phyloP scores from a whole-genome alignment of 1,140 invertebrate species.

The Zaprionus davidi region DNA sequence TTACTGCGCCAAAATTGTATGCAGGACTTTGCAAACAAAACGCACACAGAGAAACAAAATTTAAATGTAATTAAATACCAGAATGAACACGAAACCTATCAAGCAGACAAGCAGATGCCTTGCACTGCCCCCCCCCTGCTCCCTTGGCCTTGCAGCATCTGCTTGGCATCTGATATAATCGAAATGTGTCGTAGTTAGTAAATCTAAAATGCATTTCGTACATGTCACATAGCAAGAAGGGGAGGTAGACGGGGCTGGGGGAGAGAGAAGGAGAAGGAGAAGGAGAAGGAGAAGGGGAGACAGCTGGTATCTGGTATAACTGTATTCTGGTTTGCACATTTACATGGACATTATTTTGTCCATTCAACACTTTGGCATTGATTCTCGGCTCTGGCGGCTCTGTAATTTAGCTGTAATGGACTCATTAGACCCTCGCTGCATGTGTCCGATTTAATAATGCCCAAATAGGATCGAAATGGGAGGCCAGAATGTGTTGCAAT shows the following conservation, averaged over 20 bases:
- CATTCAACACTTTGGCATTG: conserved; percentile 60
- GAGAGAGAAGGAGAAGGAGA: too few species aligned
- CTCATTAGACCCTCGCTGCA: conserved; percentile 54
- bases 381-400: conserved; percentile 45
- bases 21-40: conserved; percentile 38
- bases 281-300: background rate
- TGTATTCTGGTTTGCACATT: conserved; percentile 31
- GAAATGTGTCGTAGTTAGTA: conserved; percentile 76
- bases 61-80: conserved; percentile 80
- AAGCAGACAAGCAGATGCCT: conserved; percentile 39
- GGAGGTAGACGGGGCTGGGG: background rate
- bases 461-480: background rate
- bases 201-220: conserved; percentile 75
- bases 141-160: background rate
- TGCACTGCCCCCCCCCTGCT: conserved; percentile 2
- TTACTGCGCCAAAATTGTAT: conserved; percentile 52
- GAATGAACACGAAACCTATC: conserved; percentile 64
- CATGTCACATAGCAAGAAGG: conserved; percentile 4
- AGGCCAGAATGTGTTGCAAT: conserved; percentile 17
- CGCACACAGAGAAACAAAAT: conserved; percentile 65
- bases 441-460: conserved; percentile 68
- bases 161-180: conserved; percentile 62
- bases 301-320: background rate
- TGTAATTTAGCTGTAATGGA: conserved; percentile 67
- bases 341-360: conserved; percentile 67